Percentiles rank a stretch among this genome's conserved stretches.
Evolutionary conservation across 1,140 invertebrate genomes (phyloP).

Genomic region (Andrena cerasifolii): DNA sequence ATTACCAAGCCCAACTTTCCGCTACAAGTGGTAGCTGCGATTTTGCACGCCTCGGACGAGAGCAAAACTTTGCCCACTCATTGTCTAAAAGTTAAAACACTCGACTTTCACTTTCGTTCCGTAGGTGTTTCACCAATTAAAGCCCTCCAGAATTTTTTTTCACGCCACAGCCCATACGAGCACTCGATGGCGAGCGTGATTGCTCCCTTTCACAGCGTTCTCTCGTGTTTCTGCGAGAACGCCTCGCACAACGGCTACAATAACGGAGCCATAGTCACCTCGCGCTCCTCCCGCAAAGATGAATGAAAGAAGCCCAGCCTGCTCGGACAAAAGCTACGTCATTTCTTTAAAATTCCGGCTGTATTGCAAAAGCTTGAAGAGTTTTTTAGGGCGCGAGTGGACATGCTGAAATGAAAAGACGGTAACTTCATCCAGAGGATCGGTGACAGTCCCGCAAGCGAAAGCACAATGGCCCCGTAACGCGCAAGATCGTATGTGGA

Average conservation of each 20-base stretch:
- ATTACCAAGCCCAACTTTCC: not conserved
- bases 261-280: not conserved
- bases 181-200: not conserved
- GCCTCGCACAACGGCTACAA: too few species aligned
- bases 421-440: not conserved
- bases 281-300: not conserved
- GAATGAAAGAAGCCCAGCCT: not conserved
- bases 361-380: too few species aligned
- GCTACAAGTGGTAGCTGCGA: not conserved
- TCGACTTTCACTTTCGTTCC: conserved; percentile 14
- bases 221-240: not conserved
- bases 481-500: not conserved
- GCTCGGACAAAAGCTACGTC: not conserved
- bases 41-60: not conserved
- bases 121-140: conserved; percentile 12
- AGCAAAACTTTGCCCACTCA: not conserved
- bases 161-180: not conserved
- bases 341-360: not conserved
- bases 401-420: not conserved
- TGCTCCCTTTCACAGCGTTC: not conserved
- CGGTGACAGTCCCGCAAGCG: not conserved
- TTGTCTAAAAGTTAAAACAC: not conserved
- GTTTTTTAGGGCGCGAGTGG: not conserved
- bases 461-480: not conserved
- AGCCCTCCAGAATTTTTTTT: conserved; percentile 2